phyloP scores from a whole-genome alignment of 2,113 vertebrate species.

The Gasterosteus nipponicus region DNA sequence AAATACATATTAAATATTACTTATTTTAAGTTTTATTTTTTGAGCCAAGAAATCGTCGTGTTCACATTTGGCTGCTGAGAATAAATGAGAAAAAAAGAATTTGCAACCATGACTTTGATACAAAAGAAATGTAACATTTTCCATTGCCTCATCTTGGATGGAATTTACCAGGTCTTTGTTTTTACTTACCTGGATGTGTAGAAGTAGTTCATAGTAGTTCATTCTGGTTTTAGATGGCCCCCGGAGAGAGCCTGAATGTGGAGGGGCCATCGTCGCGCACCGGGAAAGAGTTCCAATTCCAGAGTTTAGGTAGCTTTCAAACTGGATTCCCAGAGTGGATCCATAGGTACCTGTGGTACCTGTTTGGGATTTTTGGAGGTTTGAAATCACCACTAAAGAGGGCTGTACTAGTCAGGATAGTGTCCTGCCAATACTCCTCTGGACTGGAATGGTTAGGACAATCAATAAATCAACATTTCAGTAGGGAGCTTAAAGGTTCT shows the following conservation, averaged over 20 bases:
- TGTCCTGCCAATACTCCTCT: not conserved
- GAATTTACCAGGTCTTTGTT: not conserved
- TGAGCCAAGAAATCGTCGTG: not conserved
- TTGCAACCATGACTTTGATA: not conserved
- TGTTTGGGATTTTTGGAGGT: not conserved
- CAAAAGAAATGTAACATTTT: not conserved
- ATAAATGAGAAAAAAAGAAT: not conserved
- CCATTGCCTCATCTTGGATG: not conserved
- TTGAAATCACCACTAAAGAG: not conserved
- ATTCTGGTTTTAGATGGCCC: not conserved
- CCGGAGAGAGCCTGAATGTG: not conserved
- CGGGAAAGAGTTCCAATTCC: not conserved
- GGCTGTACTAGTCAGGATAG: not conserved
- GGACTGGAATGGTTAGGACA: slow-evolving; percentile 9
- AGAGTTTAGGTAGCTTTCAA: not conserved
- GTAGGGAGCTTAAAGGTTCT: not conserved
- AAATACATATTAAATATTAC: not conserved
- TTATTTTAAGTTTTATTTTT: not conserved
- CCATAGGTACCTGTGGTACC: not conserved
- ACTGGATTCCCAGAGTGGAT: not conserved
- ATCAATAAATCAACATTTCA: slow-evolving; percentile 17
- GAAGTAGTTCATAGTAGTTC: not conserved
- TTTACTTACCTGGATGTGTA: too few relatives aligned
- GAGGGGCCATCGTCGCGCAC: not conserved
- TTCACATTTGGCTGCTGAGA: not conserved